Evolutionary conservation across 2,888 invertebrate genomes (phyloP), one percentile per base, ranked within the genome.

Genomic region (Gryllus longicercus): DNA sequence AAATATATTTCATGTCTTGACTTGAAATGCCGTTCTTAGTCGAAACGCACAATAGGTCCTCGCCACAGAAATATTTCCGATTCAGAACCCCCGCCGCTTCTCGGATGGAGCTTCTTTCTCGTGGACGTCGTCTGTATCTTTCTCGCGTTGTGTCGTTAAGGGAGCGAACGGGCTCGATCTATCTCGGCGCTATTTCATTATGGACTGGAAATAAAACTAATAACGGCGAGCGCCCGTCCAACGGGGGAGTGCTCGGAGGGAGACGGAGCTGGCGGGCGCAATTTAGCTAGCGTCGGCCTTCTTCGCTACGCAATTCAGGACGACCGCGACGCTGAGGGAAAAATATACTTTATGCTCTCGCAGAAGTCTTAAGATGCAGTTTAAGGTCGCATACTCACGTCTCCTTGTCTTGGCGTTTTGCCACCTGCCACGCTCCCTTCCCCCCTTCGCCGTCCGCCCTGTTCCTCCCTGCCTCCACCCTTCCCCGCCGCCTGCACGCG

Each of bases 281-380:
- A 63, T 63, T 63, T 63, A 63, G 63, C 14, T n/a, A n/a, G 63
- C 63, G 63, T 63, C 63, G 63, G 63, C n/a, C 63, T n/a, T 63
- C 63, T 63, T 63, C 63, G 14, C 63, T n/a, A 38, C 38, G 38
- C 38, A 38, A 38, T 38, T 38, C 38, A 38, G 16, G n/a, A 8
- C 63, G 63, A 63, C 63, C 63, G 63, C 63, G 14, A 16, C 63
- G 14, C 63, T 38, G 38, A 8, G 63, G 63, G 63, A 63, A 63
- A 63, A 63, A 63, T 63, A 63, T 63, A 63, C 63, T 63, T 63
- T 63, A 63, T 63, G 63, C 63, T 63, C 63, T 63, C 63, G 63
- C 63, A 63, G 63, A 63, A 63, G 63, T 63, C 63, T 63, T 63
- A 63, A 63, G 63, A 63, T 63, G 63, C 63, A 63, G 63, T 63